These are phyloP conservation scores for Loripinus fragilis DNA, from an alignment of 2,888 invertebrate genomes.

Conservation along the genomic window DNA sequence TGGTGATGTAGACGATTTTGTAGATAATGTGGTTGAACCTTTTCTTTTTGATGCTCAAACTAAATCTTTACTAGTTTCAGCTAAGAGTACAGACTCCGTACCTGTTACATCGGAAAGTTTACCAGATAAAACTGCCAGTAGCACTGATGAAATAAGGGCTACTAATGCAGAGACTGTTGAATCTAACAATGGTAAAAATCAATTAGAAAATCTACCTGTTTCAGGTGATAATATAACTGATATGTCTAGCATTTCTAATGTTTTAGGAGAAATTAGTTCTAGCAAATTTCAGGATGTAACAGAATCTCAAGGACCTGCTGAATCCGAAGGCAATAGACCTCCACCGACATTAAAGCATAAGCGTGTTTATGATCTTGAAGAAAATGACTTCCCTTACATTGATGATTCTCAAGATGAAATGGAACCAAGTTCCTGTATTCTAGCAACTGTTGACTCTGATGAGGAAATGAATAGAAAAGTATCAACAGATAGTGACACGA, in stretches of 20 bases:
- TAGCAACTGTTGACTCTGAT: conserved; percentile 47
- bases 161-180: background rate
- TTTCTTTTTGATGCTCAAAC: conserved; percentile 29
- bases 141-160: background rate
- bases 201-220: background rate
- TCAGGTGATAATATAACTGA: background rate
- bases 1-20: conserved; percentile 51
- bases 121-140: background rate
- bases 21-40: conserved; percentile 58
- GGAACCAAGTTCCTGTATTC: conserved; percentile 59
- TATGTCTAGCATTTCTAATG: background rate
- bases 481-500: background rate
- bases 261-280: background rate
- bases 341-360: background rate
- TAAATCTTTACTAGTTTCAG: conserved; percentile 25
- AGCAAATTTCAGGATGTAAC: background rate
- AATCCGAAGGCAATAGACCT: background rate
- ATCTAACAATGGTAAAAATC: background rate
- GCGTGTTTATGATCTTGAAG: conserved; percentile 6
- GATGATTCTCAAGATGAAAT: conserved; percentile 18
- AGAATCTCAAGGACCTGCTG: background rate
- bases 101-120: background rate
- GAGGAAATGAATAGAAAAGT: background rate
- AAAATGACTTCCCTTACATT: conserved; percentile 19
- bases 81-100: conserved; percentile 29